Base-by-base conservation (phyloP, 2,797 vertebrate species). In the Smutsia temminckii region DNA sequence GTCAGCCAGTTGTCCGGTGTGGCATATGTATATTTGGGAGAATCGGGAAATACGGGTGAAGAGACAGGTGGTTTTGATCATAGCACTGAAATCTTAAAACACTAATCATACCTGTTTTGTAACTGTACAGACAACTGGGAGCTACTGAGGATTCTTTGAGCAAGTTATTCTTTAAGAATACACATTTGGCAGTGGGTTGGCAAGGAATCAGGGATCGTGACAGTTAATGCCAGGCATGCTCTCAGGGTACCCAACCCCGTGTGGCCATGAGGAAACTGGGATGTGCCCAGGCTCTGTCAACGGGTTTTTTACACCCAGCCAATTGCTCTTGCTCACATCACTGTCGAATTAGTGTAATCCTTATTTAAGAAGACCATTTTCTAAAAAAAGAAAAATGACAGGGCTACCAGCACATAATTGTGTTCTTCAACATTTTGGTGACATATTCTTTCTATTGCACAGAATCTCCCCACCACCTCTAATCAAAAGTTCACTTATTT, bases 321-420 rank as follows among this genome's bases (percentile, higher is more conserved):
- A 81, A 34, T 25, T 91, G 9, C 21, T 75, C 29, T 79, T 92
- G 72, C 8, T 64, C 69, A 89, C 78, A 91, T 49, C 21, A 59
- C 6, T 49, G 11, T 2, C 59, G 18, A 57, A n/a, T 53, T 72
- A 72, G 6, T 78, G 0, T 34, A 93, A 86, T 66, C 72, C 21
- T 88, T 75, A 8, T 21, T 18, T 68, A 59, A 23, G 59, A 75
- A 75, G 64, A 68, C 2, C 0, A 12, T 72, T 93, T 91, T 55
- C 32, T 75, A 3, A 34, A 87, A 90, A 37, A 46, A 46, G 11
- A 46, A 46, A 83, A 16, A 46, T 18, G 12, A 95, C 29, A 94
- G 55, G 86, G 71, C 78, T 96, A 93, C 32, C 91, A 42, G 81
- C 29, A 42, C 1, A n/a, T 78, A 92, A 81, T 55, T 72, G 8